Evolutionary conservation across 2,888 invertebrate genomes (phyloP), one percentile per base, ranked within the genome.

Genomic region (Amphipoea lucens): DNA sequence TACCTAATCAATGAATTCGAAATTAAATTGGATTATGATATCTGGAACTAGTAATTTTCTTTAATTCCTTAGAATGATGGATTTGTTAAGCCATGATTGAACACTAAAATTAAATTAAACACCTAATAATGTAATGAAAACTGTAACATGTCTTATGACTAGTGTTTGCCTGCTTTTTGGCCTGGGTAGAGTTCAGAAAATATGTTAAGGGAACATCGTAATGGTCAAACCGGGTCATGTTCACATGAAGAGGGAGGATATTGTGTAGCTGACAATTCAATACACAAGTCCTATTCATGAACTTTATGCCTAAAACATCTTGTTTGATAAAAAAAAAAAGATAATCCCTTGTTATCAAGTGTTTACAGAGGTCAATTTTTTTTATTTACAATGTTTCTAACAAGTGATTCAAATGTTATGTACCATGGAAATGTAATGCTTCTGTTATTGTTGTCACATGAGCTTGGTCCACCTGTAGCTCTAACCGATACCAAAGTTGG

Each of bases 271-370:
- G 14, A 65, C 40, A 57, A 42, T 68, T 36, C 65, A 66, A 84
- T 48, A 48, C 48, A 48, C 40, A 71, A 60, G 66, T 42, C 14
- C 7, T 42, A 72, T 68, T 75, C 54, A 68, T 72, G 14, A 72
- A 68, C 6, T 63, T 23, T 45, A 42, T n/a, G 63, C 40, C 40
- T n/a, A 68, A 23, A 45, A n/a, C 1, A 1, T 60, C 9, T 68
- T 75, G 11, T 60, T 72, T 68, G 68, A 73, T 72, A 42, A 76
- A 67, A 84, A 40, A 73, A 48, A 17, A 48, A 17, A 45, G 36
- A 81, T 81, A 75, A 65, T 63, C n/a, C 36, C 14, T 40, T 48
- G 36, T 72, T 85, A 74, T 74, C 67, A 83, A 74, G 29, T 40
- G 17, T 62, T 63, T 63, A 45, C 20, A 12, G 57, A 72, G 85